A percentile compares a stretch with the other conserved stretches of the same genome.
phyloP scores from a whole-genome alignment of 2,113 vertebrate genomes.

The Scomber colias region DNA sequence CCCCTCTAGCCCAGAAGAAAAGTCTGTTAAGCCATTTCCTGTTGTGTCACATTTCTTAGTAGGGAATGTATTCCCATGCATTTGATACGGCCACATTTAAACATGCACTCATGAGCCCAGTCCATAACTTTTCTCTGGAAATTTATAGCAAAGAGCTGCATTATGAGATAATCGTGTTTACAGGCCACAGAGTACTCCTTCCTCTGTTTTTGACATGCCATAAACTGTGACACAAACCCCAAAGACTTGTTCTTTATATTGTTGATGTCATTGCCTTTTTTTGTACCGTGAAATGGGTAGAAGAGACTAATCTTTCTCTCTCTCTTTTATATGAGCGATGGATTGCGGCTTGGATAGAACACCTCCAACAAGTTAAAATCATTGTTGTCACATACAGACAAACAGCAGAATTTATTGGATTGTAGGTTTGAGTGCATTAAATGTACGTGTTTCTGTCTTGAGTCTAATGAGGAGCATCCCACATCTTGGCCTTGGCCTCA shows the following conservation, averaged over 20 bases:
- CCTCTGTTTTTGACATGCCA: constrained; percentile 69
- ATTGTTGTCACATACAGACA: constrained; percentile 1
- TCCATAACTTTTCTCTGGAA: constrained; percentile 76
- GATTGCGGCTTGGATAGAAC: not conserved
- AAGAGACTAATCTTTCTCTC: constrained; percentile 33
- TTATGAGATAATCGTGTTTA: constrained; percentile 75
- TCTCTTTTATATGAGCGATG: constrained; percentile 22
- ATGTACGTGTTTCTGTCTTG: constrained; percentile 3
- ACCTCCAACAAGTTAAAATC: not conserved
- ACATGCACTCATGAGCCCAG: constrained; percentile 67
- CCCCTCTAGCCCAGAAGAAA: constrained; percentile 79
- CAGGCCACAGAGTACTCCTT: constrained; percentile 59
- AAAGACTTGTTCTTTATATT: constrained; percentile 62
- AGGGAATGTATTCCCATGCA: constrained; percentile 83
- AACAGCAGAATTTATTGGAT: constrained; percentile 10
- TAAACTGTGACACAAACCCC: constrained; percentile 75
- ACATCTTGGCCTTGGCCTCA: constrained; percentile 37
- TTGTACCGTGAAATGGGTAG: constrained; percentile 43
- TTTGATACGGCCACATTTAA: constrained; percentile 82
- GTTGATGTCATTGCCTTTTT: constrained; percentile 52
- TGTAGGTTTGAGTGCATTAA: constrained; percentile 2
- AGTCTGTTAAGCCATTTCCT: constrained; percentile 88
- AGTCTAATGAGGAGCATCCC: constrained; percentile 32
- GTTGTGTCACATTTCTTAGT: constrained; percentile 88
- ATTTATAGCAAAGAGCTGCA: constrained; percentile 72